Percentiles rank a stretch among this genome's conserved stretches.
Evolutionary conservation across 2,113 vertebrate genomes (phyloP).

Genomic region (Urocitellus parryii): DNA sequence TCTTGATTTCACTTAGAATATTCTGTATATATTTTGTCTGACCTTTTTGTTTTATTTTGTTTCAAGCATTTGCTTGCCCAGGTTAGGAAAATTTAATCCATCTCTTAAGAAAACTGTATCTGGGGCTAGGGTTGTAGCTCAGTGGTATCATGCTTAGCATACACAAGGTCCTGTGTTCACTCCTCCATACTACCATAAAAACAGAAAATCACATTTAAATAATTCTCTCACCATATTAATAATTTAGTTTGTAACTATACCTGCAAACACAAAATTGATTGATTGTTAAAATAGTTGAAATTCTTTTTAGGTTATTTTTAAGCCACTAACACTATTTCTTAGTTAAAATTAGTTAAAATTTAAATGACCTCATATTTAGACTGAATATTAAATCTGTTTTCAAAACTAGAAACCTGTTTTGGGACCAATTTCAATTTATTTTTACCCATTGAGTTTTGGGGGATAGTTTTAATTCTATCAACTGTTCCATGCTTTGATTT

Average conservation of each 20-base stretch:
- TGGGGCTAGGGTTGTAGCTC: neutral
- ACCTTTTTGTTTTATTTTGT: neutral
- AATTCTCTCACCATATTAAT: neutral
- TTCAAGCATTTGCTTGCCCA: conserved; percentile 34
- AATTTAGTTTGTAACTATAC: neutral
- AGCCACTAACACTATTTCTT: neutral
- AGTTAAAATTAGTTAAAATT: conserved; percentile 56
- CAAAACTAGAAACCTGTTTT: conserved; percentile 14
- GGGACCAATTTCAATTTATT: neutral
- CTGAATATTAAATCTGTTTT: conserved; percentile 33
- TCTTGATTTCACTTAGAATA: conserved; percentile 27
- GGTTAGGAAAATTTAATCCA: conserved; percentile 16
- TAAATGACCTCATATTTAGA: conserved; percentile 10
- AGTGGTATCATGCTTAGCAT: too few relatives aligned
- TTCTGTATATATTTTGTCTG: conserved; percentile 1
- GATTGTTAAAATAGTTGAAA: conserved; percentile 26
- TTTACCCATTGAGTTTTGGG: neutral
- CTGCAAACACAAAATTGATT: neutral
- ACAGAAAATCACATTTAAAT: neutral
- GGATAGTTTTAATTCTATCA: conserved; percentile 29
- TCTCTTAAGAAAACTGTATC: neutral
- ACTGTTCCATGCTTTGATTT: neutral
- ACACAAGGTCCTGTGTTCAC: too few relatives aligned
- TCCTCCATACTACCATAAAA: too few relatives aligned
- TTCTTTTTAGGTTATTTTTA: conserved; percentile 18